Base-by-base conservation (phyloP, 1,140 invertebrate genomes). In the Drosophila kurseongensis region DNA sequence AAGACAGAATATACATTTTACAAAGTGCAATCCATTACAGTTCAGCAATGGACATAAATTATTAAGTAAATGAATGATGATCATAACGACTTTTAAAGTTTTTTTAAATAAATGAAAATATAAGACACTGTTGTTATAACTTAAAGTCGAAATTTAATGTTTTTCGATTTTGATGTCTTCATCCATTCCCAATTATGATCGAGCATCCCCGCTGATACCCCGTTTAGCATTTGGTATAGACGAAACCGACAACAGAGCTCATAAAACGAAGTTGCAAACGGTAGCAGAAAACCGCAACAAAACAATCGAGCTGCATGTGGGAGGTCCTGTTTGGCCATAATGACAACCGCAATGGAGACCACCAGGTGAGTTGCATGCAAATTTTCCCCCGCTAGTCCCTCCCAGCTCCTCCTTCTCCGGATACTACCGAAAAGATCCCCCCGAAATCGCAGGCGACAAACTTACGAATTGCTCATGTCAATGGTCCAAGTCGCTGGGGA, bases 401-500 rank as follows among this genome's bases (percentile, higher is more conserved):
- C 16, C 32, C 13, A 29, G 12, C 10, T 16, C 13, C 58, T 10
- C 10, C 58, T 38, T 1, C 38, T 10, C 38, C 29, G 29, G 10
- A 18, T 62, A 36, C 42, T 6, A 13, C 45, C 18, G 7, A 13
- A 32, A n/a, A 16, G 55, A 55, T 48, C 41, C 13, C 67, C 67
- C 63, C 51, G 29, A 75, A 63, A 62, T 56, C 66, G 58, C 80
- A 91, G 90, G 90, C 90, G 90, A 91, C 90, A 91, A 91, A 83
- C 90, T 90, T 90, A 91, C 90, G 90, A 91, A 91, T 91, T 91
- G 90, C 74, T 74, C 84, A 90, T 89, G 79, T 89, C 78, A 90
- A 75, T 82, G 69, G 68, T 56, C 41, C 45, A 42, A 59, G 59
- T 48, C 42, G 45, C 14, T 29, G 50, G 51, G 8, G 36, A 55